phyloP scores from a whole-genome alignment of 2,888 invertebrate genomes.

The Acleris literana region DNA sequence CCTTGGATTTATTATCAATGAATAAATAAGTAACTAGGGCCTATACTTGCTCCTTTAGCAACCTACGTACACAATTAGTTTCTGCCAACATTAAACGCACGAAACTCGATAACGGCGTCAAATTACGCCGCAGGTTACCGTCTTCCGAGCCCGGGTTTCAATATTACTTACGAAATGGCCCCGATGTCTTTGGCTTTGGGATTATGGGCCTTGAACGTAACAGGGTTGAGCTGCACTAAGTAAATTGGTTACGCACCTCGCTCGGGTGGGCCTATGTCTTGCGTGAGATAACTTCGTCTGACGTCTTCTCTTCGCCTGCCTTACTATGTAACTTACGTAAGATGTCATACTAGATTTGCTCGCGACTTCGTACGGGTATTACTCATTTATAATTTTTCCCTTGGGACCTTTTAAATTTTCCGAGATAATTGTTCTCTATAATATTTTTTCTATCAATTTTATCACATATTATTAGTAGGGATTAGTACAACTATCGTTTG shows the following conservation, averaged over 20 bases:
- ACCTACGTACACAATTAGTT: slow-evolving; percentile 23
- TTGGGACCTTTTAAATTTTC: too few species aligned
- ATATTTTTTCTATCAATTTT: too few species aligned
- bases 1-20: slow-evolving; percentile 15
- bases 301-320: neutral
- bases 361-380: too few species aligned
- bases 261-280: slow-evolving; percentile 11
- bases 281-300: slow-evolving; percentile 9
- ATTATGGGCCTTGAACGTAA: slow-evolving; percentile 3
- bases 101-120: slow-evolving; percentile 22
- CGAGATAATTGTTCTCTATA: too few species aligned
- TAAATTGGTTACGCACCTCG: slow-evolving; percentile 18
- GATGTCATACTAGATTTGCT: neutral
- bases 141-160: too few species aligned
- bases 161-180: too few species aligned
- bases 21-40: slow-evolving; percentile 18
- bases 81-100: slow-evolving; percentile 15
- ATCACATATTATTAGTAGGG: too few species aligned
- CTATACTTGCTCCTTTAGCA: slow-evolving; percentile 5
- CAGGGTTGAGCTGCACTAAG: slow-evolving; percentile 23
- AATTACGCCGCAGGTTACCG: too few species aligned
- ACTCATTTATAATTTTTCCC: too few species aligned
- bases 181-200: too few species aligned
- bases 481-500: too few species aligned
- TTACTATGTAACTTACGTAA: neutral